phyloP scores from a whole-genome alignment of 2,113 vertebrate genomes.

The Strix aluco region DNA sequence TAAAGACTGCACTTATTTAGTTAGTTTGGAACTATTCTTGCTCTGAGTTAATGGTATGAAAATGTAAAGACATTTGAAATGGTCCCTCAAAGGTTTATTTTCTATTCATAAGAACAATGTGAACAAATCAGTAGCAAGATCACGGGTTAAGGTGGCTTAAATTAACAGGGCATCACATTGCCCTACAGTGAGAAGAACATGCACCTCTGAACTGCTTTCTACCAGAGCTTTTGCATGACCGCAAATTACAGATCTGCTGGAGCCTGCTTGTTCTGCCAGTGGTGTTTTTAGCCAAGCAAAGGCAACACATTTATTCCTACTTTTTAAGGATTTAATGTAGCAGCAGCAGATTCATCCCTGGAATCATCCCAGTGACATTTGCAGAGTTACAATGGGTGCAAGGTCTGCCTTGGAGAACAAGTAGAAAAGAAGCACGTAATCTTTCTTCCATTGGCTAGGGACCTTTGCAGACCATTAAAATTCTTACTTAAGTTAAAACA shows the following conservation, averaged over 20 bases:
- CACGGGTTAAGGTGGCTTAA: too few relatives aligned
- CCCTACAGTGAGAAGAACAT: accelerated
- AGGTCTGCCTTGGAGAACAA: neutral
- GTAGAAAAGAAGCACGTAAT: neutral
- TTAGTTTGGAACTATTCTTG: neutral
- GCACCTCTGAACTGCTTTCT: neutral
- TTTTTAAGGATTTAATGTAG: neutral
- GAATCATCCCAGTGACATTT: neutral
- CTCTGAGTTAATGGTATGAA: neutral
- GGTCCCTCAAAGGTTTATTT: neutral
- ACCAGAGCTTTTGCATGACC: neutral
- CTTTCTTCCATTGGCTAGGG: neutral
- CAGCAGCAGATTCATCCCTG: neutral
- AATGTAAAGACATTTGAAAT: neutral
- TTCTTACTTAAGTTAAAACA: neutral
- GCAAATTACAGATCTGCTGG: neutral
- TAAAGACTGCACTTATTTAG: neutral
- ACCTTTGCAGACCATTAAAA: neutral
- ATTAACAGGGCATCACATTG: neutral
- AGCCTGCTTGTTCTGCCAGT: neutral
- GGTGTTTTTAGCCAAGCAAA: neutral
- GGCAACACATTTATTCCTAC: neutral
- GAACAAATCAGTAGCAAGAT: neutral
- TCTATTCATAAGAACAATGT: neutral
- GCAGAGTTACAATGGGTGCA: accelerated